Conservation (phyloP, 2,797 vertebrate species). For the Lates japonicus region DNA sequence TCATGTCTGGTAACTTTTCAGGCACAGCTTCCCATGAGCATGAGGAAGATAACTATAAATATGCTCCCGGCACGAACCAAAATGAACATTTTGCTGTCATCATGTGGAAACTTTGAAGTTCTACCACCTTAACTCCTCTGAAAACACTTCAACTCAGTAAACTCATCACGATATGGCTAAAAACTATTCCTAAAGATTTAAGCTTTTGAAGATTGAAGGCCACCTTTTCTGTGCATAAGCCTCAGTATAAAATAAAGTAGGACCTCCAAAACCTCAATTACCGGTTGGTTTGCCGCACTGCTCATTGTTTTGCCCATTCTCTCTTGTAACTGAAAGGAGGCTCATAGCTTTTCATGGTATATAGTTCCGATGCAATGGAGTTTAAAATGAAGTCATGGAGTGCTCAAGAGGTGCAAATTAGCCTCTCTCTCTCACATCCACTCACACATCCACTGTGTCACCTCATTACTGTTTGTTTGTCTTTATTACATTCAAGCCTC, state of each 20-base stretch:
- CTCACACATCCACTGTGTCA: slow-evolving; percentile 42
- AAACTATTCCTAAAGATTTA: slow-evolving; percentile 1
- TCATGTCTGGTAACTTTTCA: slow-evolving; percentile 25
- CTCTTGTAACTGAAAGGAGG: slow-evolving; percentile 57
- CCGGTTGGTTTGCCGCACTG: slow-evolving; percentile 2
- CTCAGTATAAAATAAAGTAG: slow-evolving; percentile 5
- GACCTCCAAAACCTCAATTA: slow-evolving; percentile 37
- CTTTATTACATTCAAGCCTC: slow-evolving; percentile 66
- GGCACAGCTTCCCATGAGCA: slow-evolving; percentile 21
- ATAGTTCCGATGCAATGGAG: slow-evolving; percentile 37
- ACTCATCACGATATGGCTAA: not conserved
- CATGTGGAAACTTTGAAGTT: slow-evolving; percentile 2
- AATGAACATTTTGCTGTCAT: slow-evolving; percentile 18
- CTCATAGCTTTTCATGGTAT: slow-evolving; percentile 35
- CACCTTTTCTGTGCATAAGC: slow-evolving; percentile 11
- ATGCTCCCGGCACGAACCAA: slow-evolving; percentile 12
- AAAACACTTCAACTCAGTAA: slow-evolving; percentile 8
- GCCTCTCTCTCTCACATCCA: slow-evolving; percentile 14
- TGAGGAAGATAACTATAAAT: slow-evolving; percentile 32
- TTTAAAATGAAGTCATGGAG: slow-evolving; percentile 58
- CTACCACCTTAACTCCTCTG: not conserved
- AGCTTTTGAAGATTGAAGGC: slow-evolving; percentile 18
- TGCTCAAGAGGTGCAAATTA: slow-evolving; percentile 65
- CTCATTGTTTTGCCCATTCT: slow-evolving; percentile 35
- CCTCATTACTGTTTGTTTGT: slow-evolving; percentile 79